Percentiles rank a stretch among this genome's conserved stretches.
Conservation (phyloP, 1,140 invertebrate genomes). For the Harpegnathos saltator region DNA sequence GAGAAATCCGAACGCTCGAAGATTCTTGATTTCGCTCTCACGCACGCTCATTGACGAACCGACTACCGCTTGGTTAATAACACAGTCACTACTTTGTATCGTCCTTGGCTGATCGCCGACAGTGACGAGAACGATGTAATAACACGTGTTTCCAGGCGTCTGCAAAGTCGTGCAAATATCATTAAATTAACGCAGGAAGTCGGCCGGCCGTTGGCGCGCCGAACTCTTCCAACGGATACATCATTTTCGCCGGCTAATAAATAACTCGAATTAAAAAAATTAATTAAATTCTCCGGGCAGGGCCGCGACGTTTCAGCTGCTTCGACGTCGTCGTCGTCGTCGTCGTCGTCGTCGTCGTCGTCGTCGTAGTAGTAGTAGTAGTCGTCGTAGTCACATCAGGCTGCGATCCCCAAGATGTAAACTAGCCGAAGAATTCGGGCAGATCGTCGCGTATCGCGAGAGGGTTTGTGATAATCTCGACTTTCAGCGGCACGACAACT, state of each 20-base stretch:
- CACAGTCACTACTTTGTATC: conserved; percentile 44
- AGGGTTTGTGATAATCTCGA: conserved; percentile 37
- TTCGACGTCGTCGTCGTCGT: neutral
- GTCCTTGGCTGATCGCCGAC: conserved; percentile 45
- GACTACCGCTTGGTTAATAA: conserved; percentile 38
- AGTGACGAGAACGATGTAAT: conserved; percentile 33
- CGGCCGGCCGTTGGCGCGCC: conserved; percentile 8
- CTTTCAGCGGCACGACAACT: conserved; percentile 63
- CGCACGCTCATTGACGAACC: neutral
- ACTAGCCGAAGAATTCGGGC: conserved; percentile 12
- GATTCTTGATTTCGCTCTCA: neutral
- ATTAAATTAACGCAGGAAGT: conserved; percentile 30
- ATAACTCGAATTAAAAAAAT: conserved; percentile 31
- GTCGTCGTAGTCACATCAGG: neutral
- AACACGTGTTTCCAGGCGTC: conserved; percentile 44
- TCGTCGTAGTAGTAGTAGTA: neutral
- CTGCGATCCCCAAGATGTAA: conserved; percentile 11
- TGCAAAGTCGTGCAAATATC: conserved; percentile 46
- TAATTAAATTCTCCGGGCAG: conserved; percentile 17
- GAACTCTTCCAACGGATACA: conserved; percentile 22
- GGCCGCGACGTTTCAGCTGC: neutral
- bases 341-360: neutral
- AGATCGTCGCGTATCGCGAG: conserved; percentile 22
- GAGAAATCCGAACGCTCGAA: conserved; percentile 15
- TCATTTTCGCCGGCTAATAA: conserved; percentile 48